Evolutionary conservation across 2,113 vertebrate species (phyloP).

Genomic region (Pomatostomus ruficeps): DNA sequence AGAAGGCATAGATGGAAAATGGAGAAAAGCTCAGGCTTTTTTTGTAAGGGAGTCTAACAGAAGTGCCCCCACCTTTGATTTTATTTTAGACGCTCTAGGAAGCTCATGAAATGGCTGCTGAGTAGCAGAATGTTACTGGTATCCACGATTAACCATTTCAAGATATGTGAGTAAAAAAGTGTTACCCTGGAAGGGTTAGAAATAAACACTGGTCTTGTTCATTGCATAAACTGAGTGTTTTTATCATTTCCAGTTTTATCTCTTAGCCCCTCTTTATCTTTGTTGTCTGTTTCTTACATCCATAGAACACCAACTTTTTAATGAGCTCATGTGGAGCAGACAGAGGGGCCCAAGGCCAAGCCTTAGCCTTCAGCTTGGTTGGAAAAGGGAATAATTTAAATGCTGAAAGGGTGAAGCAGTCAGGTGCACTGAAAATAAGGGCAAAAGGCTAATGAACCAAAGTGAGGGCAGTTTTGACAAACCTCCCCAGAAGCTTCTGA

Average conservation of each 20-base stretch:
- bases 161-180: neutral
- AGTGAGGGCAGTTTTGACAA: neutral
- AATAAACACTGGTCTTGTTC: neutral
- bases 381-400: constrained; percentile 41
- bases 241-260: neutral
- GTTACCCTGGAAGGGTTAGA: neutral
- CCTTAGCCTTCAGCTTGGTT: neutral
- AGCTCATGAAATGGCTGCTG: neutral
- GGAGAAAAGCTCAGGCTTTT: neutral
- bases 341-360: constrained; percentile 3
- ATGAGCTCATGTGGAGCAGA: neutral
- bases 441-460: neutral
- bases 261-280: neutral
- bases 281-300: neutral
- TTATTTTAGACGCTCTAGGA: neutral
- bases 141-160: neutral
- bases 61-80: neutral
- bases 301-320: neutral
- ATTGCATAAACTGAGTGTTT: neutral
- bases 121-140: neutral
- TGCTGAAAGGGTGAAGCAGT: neutral
- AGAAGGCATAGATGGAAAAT: neutral
- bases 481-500: neutral
- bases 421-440: neutral
- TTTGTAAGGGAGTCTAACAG: neutral